A percentile compares a stretch with the other conserved stretches of the same genome.
Evolutionary conservation across 2,888 invertebrate species (phyloP).

Genomic region (Dryomyza anilis): DNA sequence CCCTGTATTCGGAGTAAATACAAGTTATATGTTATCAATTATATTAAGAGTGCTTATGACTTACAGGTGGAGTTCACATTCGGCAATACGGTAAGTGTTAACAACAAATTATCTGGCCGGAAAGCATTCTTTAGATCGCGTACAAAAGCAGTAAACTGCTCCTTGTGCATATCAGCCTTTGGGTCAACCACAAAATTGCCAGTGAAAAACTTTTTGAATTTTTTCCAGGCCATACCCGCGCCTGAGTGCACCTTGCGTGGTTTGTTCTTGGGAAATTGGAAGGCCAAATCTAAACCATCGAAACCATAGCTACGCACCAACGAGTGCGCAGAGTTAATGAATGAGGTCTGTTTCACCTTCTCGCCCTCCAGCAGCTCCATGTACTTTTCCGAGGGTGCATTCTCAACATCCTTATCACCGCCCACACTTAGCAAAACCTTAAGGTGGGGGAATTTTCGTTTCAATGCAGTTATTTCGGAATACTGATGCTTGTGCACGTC

Average conservation of each 20-base stretch:
- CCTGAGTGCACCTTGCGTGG: constrained; percentile 76
- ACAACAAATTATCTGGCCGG: constrained; percentile 68
- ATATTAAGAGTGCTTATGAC: constrained; percentile 42
- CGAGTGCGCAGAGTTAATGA: constrained; percentile 75
- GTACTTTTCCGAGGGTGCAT: constrained; percentile 70
- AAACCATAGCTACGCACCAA: constrained; percentile 79
- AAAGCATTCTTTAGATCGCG: constrained; percentile 76
- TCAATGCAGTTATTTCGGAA: constrained; percentile 73
- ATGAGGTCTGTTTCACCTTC: constrained; percentile 72
- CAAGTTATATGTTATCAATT: background rate
- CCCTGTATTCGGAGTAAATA: constrained; percentile 61
- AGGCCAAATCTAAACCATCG: constrained; percentile 85
- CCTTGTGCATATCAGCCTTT: constrained; percentile 76
- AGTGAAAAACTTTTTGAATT: constrained; percentile 75
- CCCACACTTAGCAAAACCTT: constrained; percentile 78
- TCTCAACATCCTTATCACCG: constrained; percentile 73
- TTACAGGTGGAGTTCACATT: constrained; percentile 78
- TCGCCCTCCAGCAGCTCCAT: constrained; percentile 74
- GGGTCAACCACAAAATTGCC: constrained; percentile 75
- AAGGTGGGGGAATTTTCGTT: constrained; percentile 67
- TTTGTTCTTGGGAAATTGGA: constrained; percentile 81
- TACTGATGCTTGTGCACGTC: constrained; percentile 76
- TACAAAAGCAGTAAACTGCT: constrained; percentile 78
- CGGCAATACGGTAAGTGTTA: constrained; percentile 75
- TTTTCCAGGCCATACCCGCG: constrained; percentile 71